Percentiles rank a stretch among this genome's conserved stretches.
These are phyloP conservation scores for Ptilodon capucinus DNA, from an alignment of 2,888 invertebrate genomes.

Conservation along the genomic window DNA sequence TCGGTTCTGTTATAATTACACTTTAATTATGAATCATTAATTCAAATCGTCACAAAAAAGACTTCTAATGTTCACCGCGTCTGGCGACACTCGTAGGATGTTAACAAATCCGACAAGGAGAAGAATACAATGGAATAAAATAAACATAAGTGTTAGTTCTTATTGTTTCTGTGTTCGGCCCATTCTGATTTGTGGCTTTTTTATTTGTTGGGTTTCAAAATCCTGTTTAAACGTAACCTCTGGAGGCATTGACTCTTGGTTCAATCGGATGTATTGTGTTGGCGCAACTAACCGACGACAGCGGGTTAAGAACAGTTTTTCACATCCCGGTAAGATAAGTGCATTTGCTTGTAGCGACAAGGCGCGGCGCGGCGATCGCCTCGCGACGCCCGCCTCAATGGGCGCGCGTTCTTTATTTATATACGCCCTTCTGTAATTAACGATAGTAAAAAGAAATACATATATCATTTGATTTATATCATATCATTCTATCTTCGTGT, in stretches of 20 bases:
- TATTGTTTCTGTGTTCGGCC: conserved; percentile 62
- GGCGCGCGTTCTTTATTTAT: conserved; percentile 76
- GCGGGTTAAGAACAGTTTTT: conserved; percentile 73
- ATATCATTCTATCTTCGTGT: conserved; percentile 52
- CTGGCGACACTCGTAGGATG: conserved; percentile 24
- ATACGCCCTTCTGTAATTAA: conserved; percentile 78
- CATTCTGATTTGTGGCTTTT: conserved; percentile 58
- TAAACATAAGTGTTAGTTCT: conserved; percentile 52
- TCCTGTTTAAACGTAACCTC: conserved; percentile 65
- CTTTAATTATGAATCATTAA: conserved; percentile 42
- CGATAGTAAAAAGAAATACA: conserved; percentile 73
- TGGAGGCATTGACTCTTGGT: conserved; percentile 67
- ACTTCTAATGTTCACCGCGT: conserved; percentile 19
- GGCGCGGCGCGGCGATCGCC: conserved; percentile 72
- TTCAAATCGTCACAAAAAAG: conserved; percentile 33
- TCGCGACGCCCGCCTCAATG: conserved; percentile 68
- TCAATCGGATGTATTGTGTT: conserved; percentile 59
- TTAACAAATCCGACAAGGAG: conserved; percentile 37
- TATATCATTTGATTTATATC: conserved; percentile 71
- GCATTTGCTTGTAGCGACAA: conserved; percentile 81
- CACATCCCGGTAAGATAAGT: conserved; percentile 80
- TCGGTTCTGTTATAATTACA: conserved; percentile 50
- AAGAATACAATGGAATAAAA: conserved; percentile 51
- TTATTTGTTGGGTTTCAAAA: conserved; percentile 63
- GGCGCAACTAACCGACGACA: conserved; percentile 74